Percentiles rank a stretch among this genome's conserved stretches.
Evolutionary conservation across 1,140 invertebrate genomes (phyloP).

Genomic region (Thalassaphorura encarpata): DNA sequence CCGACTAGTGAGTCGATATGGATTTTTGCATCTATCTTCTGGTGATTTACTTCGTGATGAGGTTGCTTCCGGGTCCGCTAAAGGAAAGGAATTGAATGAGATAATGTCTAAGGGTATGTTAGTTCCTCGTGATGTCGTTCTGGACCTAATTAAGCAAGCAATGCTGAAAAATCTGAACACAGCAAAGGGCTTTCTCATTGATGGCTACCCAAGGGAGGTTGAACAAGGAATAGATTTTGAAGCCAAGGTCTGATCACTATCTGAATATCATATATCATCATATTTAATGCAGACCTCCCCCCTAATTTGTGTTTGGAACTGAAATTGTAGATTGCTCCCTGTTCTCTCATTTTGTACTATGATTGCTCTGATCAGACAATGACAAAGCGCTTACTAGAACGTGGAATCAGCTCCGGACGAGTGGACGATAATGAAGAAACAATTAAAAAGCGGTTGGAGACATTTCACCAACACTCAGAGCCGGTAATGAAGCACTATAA

Average conservation of each 20-base stretch:
- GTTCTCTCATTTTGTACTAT: slow-evolving; percentile 68
- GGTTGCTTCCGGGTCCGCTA: slow-evolving; percentile 71
- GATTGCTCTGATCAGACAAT: slow-evolving; percentile 78
- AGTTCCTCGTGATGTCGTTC: slow-evolving; percentile 72
- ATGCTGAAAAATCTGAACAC: slow-evolving; percentile 57
- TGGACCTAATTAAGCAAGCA: slow-evolving; percentile 74
- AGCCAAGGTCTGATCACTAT: slow-evolving; percentile 6
- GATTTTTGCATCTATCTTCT: slow-evolving; percentile 75
- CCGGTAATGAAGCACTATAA: slow-evolving; percentile 79
- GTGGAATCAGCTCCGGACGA: slow-evolving; percentile 81
- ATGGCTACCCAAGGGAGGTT: slow-evolving; percentile 89
- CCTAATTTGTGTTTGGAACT: neutral
- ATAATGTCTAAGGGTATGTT: slow-evolving; percentile 83
- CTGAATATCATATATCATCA: neutral
- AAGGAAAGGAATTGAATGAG: slow-evolving; percentile 64
- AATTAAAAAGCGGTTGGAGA: slow-evolving; percentile 83
- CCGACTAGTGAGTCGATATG: slow-evolving; percentile 75
- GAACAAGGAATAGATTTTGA: slow-evolving; percentile 83
- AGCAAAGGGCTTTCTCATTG: slow-evolving; percentile 85
- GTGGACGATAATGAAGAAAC: slow-evolving; percentile 96
- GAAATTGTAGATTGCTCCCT: slow-evolving; percentile 56
- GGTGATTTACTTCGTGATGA: slow-evolving; percentile 81
- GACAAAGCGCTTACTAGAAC: slow-evolving; percentile 66
- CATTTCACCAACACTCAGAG: slow-evolving; percentile 83
- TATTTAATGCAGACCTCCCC: neutral